Percentiles rank a stretch among this genome's conserved stretches.
phyloP scores from a whole-genome alignment of 2,797 vertebrate genomes.

The Rhinatrema bivittatum region DNA sequence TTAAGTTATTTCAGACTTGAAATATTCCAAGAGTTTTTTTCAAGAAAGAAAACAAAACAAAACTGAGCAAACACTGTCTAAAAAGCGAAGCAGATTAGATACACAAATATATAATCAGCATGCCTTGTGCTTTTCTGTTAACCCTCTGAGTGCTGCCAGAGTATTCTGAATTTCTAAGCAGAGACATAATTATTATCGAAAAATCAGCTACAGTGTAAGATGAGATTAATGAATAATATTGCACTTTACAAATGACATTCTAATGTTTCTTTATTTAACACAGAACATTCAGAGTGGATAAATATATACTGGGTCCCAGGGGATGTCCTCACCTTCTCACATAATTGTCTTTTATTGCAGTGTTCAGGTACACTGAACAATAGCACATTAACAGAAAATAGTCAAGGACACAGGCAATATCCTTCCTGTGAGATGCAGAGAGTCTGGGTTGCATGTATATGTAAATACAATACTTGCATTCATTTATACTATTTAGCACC shows the following conservation, averaged over 20 bases:
- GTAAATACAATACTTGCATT: background rate
- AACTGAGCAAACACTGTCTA: conserved; percentile 49
- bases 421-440: too few relatives aligned
- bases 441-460: background rate
- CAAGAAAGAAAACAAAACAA: conserved; percentile 36
- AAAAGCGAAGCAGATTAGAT: conserved; percentile 55
- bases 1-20: conserved; percentile 50
- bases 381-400: background rate
- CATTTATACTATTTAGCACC: background rate
- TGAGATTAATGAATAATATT: conserved; percentile 19
- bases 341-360: conserved; percentile 1
- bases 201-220: conserved; percentile 18
- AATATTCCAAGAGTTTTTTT: conserved; percentile 43
- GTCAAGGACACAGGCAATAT: background rate
- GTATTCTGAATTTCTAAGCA: conserved; percentile 32
- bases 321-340: background rate
- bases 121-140: conserved; percentile 70
- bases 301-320: background rate
- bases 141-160: conserved; percentile 52
- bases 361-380: background rate
- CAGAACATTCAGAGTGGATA: conserved; percentile 2
- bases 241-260: conserved; percentile 22
- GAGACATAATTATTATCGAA: conserved; percentile 16
- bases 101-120: conserved; percentile 44
- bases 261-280: conserved; percentile 21